phyloP scores from a whole-genome alignment of 2,888 invertebrate species.

The Siphlonurus alternatus region DNA sequence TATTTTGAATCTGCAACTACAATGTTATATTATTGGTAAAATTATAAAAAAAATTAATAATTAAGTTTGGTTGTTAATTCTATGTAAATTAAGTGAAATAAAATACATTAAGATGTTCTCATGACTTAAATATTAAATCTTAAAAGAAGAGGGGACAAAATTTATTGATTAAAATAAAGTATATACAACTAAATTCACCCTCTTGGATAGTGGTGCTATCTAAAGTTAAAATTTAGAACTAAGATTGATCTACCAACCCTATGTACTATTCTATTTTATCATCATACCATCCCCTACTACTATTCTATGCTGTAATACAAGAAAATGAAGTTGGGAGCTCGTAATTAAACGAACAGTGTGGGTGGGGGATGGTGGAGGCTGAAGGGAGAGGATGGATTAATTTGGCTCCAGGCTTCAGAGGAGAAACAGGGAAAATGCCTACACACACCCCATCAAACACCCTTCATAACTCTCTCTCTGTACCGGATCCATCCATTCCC shows the following conservation, averaged over 20 bases:
- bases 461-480: background rate
- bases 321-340: background rate
- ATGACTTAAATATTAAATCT: background rate
- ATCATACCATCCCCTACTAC: background rate
- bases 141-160: background rate
- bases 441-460: background rate
- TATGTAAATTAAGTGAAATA: background rate
- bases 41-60: background rate
- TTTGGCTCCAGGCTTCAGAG: background rate
- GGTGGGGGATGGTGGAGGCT: background rate
- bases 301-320: background rate
- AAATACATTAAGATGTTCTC: background rate
- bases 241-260: background rate
- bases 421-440: background rate
- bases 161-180: background rate
- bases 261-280: background rate
- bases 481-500: background rate
- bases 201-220: background rate
- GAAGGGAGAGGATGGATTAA: conserved; percentile 1
- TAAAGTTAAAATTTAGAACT: background rate
- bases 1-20: background rate
- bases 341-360: background rate
- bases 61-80: background rate
- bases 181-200: background rate
- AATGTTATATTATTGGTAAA: background rate